Evolutionary conservation across 2,113 vertebrate genomes (phyloP).

Genomic region (Alectura lathami): DNA sequence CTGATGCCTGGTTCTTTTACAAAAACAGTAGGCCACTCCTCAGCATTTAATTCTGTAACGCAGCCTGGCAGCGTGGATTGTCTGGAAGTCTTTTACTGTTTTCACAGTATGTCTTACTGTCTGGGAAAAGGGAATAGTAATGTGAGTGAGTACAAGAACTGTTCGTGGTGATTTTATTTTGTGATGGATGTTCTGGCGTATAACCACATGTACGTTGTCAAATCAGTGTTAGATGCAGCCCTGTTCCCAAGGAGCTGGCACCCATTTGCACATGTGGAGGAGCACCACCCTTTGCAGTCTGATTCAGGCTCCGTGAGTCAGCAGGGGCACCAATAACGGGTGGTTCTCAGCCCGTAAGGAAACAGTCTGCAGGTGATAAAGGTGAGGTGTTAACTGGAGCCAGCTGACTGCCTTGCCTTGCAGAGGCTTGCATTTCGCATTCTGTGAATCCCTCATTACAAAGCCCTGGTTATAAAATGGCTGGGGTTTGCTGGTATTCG

Average conservation of each 20-base stretch:
- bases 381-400: background rate
- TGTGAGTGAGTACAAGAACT: background rate
- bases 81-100: background rate
- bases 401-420: background rate
- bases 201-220: background rate
- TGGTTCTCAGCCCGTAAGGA: background rate
- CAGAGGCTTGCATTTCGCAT: background rate
- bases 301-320: background rate
- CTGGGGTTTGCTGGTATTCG: background rate
- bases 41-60: background rate
- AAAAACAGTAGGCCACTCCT: background rate
- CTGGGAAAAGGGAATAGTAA: background rate
- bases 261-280: rapidly evolving
- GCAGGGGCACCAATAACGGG: background rate
- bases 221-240: background rate
- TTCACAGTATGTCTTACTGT: background rate
- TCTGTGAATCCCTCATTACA: background rate
- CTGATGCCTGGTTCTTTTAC: too few species aligned
- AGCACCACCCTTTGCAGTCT: background rate
- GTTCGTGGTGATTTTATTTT: background rate
- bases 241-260: background rate
- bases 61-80: background rate
- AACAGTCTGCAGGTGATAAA: background rate
- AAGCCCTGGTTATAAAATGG: background rate
- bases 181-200: rapidly evolving